phyloP scores from a whole-genome alignment of 2,888 invertebrate genomes.

The Eupithecia pulchellata region DNA sequence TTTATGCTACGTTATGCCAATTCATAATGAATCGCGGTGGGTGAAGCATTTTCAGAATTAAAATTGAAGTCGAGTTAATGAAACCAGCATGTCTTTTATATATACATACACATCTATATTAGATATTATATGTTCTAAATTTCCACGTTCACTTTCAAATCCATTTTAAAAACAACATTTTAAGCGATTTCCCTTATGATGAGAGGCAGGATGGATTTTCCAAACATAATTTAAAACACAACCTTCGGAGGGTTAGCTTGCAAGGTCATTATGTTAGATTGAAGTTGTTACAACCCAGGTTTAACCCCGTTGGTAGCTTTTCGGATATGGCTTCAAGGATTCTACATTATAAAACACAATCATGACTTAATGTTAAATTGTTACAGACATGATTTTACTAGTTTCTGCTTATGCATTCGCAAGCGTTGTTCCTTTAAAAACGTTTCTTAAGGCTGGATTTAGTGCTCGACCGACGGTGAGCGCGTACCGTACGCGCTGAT shows the following conservation, averaged over 20 bases:
- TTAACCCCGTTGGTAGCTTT: background rate
- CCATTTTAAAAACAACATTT: slow-evolving; percentile 23
- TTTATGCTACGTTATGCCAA: too few relatives aligned
- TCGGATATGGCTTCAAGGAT: background rate
- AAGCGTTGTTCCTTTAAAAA: background rate
- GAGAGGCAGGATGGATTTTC: slow-evolving; percentile 19
- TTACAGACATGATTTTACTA: background rate
- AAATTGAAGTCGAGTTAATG: background rate
- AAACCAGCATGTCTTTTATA: background rate
- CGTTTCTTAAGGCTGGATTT: too few relatives aligned
- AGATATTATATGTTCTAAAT: slow-evolving; percentile 14
- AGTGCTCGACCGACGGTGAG: too few relatives aligned
- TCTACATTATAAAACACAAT: background rate
- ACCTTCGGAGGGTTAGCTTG: slow-evolving; percentile 13
- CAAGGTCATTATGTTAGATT: slow-evolving; percentile 8
- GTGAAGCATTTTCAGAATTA: background rate
- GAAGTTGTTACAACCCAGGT: background rate
- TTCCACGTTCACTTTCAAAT: slow-evolving; percentile 18
- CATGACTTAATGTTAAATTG: background rate
- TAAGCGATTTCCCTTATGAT: slow-evolving; percentile 26
- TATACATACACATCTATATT: background rate
- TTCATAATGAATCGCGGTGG: too few relatives aligned
- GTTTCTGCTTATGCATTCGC: background rate
- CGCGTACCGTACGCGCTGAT: too few relatives aligned
- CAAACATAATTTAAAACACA: slow-evolving; percentile 24